phyloP scores from a whole-genome alignment of 2,888 invertebrate species.

The Cheilosia pagana region DNA sequence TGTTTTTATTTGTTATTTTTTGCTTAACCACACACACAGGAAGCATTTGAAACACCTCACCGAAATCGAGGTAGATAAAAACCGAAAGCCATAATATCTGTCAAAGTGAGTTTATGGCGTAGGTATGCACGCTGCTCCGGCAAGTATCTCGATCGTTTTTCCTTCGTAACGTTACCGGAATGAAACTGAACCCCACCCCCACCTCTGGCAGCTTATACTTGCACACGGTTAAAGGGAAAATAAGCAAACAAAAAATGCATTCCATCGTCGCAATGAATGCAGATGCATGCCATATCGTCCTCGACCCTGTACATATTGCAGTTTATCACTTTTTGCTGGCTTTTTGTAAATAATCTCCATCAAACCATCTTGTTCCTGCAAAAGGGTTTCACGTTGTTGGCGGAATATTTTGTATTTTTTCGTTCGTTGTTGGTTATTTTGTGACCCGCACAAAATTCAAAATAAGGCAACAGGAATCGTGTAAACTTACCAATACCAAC shows the following conservation, averaged over 20 bases:
- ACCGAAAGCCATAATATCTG: constrained; percentile 40
- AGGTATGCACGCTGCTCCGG: constrained; percentile 1
- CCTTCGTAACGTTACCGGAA: constrained; percentile 40
- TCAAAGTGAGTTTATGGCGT: constrained; percentile 54
- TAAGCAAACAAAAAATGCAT: constrained; percentile 25
- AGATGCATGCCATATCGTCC: constrained; percentile 59
- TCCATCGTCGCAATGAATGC: constrained; percentile 41
- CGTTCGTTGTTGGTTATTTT: constrained; percentile 10
- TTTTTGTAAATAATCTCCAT: constrained; percentile 47
- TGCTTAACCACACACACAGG: constrained; percentile 10
- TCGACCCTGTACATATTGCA: constrained; percentile 24
- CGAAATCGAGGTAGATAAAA: constrained; percentile 25
- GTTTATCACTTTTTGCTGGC: constrained; percentile 56
- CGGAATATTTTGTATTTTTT: constrained; percentile 44
- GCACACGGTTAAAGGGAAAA: constrained; percentile 1
- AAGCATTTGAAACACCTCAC: constrained; percentile 20
- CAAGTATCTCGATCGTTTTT: constrained; percentile 28
- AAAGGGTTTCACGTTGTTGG: constrained; percentile 20
- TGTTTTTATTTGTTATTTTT: not conserved
- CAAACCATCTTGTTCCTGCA: constrained; percentile 40
- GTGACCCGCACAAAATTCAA: not conserved
- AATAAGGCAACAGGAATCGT: not conserved
- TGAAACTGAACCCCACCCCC: constrained; percentile 37
- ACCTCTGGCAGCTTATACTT: constrained; percentile 1
- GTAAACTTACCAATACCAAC: not conserved